Evolutionary conservation across 2,888 invertebrate species (phyloP), one percentile per base, ranked within the genome.

Genomic region (Saturnia japonica): DNA sequence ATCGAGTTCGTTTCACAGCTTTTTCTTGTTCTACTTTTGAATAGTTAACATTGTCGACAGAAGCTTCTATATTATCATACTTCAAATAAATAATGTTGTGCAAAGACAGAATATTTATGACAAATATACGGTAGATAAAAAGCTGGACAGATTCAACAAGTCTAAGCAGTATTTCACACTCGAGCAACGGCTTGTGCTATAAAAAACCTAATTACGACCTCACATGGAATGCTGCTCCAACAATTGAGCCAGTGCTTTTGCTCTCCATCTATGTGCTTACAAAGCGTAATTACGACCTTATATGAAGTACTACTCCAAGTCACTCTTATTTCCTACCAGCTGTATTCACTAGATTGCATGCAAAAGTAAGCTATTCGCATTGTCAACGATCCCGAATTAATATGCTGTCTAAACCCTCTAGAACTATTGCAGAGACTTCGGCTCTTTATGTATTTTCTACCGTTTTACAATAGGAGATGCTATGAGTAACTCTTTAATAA

Each of bases 1-100:
- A 28, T 67, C 57, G 64, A 72, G 69, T 72, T 72, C 67, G 67
- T 74, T 75, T 71, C 72, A 68, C 45, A 68, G 54, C 47, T 68
- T 45, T 72, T 74, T 72, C 74, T 72, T 80, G 80, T 76, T 73
- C 74, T 74, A 81, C 73, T 77, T 80, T 64, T 45, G 73, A 76
- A 73, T 74, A 74, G 70, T 68, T 51, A 64, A 51, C 70, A 42
- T 42, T 69, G 64, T 45, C 45, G 68, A 34, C 54, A 54, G n/a
- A 22, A 54, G 54, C 68, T 64, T 64, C 9, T 64, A n/a, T n/a
- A 19, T 40, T n/a, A 40, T 34, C 40, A 34, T 68, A 68, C 22
- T 22, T 22, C n/a, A 28, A 28, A 28, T 6, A 57, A 57, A 25
- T 25, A 25, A 11, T 57, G 25, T 60, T 9, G 14, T 9, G 14